A percentile compares a stretch with the other conserved stretches of the same genome.
Evolutionary conservation across 1,140 invertebrate species (phyloP).

Genomic region (Chrysopa pallens): DNA sequence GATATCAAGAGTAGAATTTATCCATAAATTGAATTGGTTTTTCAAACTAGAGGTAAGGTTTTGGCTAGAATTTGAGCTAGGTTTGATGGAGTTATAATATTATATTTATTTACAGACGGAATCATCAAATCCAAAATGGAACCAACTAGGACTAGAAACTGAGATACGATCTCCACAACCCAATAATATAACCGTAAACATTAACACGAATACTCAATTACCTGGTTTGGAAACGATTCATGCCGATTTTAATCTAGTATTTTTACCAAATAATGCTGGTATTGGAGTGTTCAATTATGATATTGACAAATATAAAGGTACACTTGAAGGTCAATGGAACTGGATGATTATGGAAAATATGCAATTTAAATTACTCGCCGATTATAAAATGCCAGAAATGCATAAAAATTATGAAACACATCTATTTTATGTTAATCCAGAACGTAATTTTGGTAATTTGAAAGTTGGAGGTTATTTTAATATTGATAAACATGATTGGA

Average conservation of each 20-base stretch:
- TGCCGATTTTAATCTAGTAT: constrained; percentile 5
- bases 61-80: no score
- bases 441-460: constrained; percentile 24
- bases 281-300: constrained; percentile 2
- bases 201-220: constrained; percentile 15
- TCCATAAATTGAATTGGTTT: no score
- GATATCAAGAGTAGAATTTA: no score
- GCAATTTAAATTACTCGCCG: constrained; percentile 20
- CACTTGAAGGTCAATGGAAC: constrained; percentile 12
- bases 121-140: neutral
- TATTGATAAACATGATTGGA: constrained; percentile 30
- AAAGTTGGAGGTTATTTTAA: constrained; percentile 30
- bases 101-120: neutral
- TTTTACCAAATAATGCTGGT: constrained; percentile 1
- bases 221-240: constrained; percentile 13
- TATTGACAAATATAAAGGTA: constrained; percentile 9
- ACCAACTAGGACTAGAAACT: constrained; percentile 7
- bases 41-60: neutral
- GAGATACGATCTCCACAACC: constrained; percentile 6
- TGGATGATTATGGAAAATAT: constrained; percentile 25
- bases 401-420: constrained; percentile 15
- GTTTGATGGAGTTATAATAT: no score
- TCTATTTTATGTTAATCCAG: constrained; percentile 29
- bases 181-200: constrained; percentile 9
- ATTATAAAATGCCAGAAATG: constrained; percentile 13